These are phyloP conservation scores for Hyposoter dolosus DNA, from an alignment of 2,888 invertebrate genomes.

Conservation along the genomic window DNA sequence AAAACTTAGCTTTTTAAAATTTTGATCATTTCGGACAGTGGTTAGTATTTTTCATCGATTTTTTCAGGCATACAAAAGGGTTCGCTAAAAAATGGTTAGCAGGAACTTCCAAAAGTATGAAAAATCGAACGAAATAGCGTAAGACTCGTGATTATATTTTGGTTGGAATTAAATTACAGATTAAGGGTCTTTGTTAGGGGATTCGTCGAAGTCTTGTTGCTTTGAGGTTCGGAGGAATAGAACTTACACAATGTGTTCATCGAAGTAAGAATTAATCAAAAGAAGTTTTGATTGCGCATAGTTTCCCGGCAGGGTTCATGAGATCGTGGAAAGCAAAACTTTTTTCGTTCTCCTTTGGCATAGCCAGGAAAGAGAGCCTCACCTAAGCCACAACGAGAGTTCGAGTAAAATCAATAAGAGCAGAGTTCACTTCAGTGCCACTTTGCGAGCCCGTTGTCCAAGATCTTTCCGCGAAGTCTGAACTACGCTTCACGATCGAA, in stretches of 20 bases:
- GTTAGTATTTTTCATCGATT: too few relatives aligned
- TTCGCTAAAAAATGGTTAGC: not conserved
- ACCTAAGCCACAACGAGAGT: slow-evolving; percentile 13
- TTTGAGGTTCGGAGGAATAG: not conserved
- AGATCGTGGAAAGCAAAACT: slow-evolving; percentile 9
- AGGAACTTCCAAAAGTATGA: not conserved
- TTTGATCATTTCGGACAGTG: not conserved
- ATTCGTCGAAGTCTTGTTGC: slow-evolving; percentile 2
- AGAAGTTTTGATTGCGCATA: slow-evolving; percentile 5
- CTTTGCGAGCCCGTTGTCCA: slow-evolving; percentile 48
- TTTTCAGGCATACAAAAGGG: too few relatives aligned
- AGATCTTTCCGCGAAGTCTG: slow-evolving; percentile 45
- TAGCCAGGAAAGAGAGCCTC: slow-evolving; percentile 5
- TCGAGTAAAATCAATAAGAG: slow-evolving; percentile 64
- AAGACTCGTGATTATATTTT: not conserved
- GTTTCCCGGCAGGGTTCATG: slow-evolving; percentile 1
- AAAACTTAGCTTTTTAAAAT: not conserved
- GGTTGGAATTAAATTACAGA: not conserved
- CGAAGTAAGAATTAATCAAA: slow-evolving; percentile 16
- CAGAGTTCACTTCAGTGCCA: slow-evolving; percentile 48
- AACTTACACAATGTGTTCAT: slow-evolving; percentile 22
- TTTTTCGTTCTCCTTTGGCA: slow-evolving; percentile 6
- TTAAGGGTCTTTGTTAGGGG: not conserved
- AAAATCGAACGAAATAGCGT: not conserved
- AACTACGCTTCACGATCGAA: slow-evolving; percentile 36